A percentile compares a stretch with the other conserved stretches of the same genome.
Conservation (phyloP, 2,113 vertebrate species). For the Nanorana parkeri region DNA sequence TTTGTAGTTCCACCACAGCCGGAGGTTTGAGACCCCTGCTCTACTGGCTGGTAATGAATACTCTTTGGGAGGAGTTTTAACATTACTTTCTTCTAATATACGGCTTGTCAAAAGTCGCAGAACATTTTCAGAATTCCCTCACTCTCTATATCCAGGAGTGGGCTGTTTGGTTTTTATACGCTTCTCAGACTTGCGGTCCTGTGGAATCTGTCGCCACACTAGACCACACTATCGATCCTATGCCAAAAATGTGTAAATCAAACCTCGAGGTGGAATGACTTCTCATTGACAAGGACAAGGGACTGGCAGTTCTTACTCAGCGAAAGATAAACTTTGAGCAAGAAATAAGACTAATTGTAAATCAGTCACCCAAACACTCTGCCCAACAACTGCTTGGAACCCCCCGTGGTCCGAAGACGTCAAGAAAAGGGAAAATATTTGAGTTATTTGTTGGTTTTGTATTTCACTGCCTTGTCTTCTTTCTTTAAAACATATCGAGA, state of each 20-base stretch:
- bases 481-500: background rate
- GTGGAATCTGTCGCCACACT: background rate
- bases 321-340: slow-evolving; percentile 50
- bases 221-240: background rate
- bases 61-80: no score
- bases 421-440: slow-evolving; percentile 37
- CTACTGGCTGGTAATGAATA: no score
- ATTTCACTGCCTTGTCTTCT: slow-evolving; percentile 12
- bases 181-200: background rate
- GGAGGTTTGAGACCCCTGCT: no score
- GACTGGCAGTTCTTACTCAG: slow-evolving; percentile 48
- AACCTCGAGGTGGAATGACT: slow-evolving; percentile 26
- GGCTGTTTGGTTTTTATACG: background rate
- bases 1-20: no score
- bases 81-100: no score
- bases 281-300: slow-evolving; percentile 38
- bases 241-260: slow-evolving; percentile 52
- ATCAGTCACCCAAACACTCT: slow-evolving; percentile 33
- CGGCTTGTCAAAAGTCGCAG: no score
- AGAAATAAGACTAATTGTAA: slow-evolving; percentile 54
- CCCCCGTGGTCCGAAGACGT: slow-evolving; percentile 12
- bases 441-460: slow-evolving; percentile 25
- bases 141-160: no score
- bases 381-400: slow-evolving; percentile 20
- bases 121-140: no score